Conservation (phyloP, 2,888 invertebrate species). For the Deroplatys truncata region DNA sequence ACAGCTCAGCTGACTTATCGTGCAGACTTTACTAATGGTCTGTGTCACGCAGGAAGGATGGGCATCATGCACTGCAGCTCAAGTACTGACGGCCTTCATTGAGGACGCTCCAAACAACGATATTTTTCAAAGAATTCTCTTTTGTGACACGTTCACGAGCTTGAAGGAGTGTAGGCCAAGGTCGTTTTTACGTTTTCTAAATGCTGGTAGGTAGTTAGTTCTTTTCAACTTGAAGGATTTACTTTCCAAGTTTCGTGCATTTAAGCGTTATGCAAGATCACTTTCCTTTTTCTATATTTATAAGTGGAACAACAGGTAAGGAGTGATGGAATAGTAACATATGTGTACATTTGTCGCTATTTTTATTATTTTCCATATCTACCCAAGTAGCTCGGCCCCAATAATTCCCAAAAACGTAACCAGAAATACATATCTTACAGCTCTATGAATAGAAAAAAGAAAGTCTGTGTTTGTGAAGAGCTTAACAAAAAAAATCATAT, state of each 20-base stretch:
- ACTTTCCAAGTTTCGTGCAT: not conserved
- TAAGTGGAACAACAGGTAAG: no score
- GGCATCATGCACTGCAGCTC: not conserved
- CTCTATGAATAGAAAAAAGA: no score
- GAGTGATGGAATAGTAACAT: no score
- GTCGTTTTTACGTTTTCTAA: not conserved
- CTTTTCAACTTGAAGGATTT: not conserved
- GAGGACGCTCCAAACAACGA: not conserved
- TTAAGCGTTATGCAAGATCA: not conserved
- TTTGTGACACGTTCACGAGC: not conserved
- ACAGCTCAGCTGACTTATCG: not conserved
- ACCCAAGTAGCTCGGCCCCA: no score
- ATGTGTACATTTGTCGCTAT: no score
- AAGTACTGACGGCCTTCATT: not conserved
- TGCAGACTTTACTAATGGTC: not conserved
- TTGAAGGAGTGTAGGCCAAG: not conserved
- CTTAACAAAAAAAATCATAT: no score
- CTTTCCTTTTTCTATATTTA: no score
- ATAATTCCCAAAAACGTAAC: no score
- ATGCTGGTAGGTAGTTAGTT: not conserved
- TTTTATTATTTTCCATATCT: no score
- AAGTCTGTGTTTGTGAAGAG: no score
- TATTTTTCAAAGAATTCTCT: not conserved
- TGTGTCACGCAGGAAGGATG: slow-evolving; percentile 5
- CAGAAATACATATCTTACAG: no score